Evolutionary conservation across 2,888 invertebrate genomes (phyloP).

Genomic region (Drosophila melanocephala): DNA sequence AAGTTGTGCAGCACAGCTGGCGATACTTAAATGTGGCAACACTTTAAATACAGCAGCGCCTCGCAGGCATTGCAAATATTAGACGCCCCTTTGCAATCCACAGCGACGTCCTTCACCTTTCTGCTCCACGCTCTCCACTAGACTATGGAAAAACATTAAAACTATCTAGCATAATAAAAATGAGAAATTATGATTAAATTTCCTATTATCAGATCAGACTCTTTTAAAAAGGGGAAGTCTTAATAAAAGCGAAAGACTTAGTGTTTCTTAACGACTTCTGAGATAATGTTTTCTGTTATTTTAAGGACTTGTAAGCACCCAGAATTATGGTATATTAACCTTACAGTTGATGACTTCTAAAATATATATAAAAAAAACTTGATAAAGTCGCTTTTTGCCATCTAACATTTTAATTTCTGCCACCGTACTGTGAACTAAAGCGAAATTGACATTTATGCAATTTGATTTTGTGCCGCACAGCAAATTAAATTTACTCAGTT

Average conservation of each 20-base stretch:
- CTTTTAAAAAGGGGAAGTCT: background rate
- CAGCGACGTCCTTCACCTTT: background rate
- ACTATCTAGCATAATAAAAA: background rate
- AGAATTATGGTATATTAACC: background rate
- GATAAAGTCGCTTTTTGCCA: background rate
- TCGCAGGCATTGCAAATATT: constrained; percentile 41
- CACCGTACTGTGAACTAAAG: constrained; percentile 9
- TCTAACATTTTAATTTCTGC: background rate
- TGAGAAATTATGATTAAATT: background rate
- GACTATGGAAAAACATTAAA: background rate
- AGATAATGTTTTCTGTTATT: background rate
- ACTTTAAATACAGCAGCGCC: constrained; percentile 32
- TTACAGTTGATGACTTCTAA: background rate
- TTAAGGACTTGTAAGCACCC: background rate
- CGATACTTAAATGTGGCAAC: constrained; percentile 46
- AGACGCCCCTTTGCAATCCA: constrained; percentile 30
- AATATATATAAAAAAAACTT: background rate
- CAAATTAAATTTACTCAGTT: constrained; percentile 74
- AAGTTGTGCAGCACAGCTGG: constrained; percentile 32
- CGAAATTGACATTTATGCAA: constrained; percentile 80
- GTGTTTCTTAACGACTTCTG: background rate
- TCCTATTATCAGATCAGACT: background rate
- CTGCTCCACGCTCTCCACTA: background rate
- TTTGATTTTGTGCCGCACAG: constrained; percentile 71
- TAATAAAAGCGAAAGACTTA: background rate